Percentiles rank a stretch among this genome's conserved stretches.
phyloP scores from a whole-genome alignment of 2,797 vertebrate genomes.

The Pampus argenteus region DNA sequence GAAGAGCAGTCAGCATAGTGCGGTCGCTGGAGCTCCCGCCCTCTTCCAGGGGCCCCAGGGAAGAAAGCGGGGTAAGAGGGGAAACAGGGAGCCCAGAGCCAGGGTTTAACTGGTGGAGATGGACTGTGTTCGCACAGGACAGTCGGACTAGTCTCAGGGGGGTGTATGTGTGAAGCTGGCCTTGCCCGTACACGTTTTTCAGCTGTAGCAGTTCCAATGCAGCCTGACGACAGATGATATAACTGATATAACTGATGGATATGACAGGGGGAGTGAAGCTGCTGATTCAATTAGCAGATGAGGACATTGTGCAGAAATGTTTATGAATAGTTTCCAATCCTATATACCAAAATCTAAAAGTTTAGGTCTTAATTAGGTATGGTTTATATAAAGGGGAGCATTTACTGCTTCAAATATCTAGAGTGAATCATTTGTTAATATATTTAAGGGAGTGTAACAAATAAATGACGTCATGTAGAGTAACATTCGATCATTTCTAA shows the following conservation, averaged over 20 bases:
- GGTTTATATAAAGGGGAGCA: conserved; percentile 20
- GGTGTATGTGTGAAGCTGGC: conserved; percentile 33
- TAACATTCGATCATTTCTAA: not conserved
- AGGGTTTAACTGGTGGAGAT: conserved; percentile 55
- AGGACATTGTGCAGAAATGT: conserved; percentile 43
- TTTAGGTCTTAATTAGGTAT: conserved; percentile 28
- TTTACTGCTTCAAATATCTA: conserved; percentile 12
- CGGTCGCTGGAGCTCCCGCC: conserved; percentile 81
- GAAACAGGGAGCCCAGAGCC: conserved; percentile 68
- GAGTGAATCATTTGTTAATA: conserved; percentile 24
- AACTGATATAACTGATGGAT: conserved; percentile 64
- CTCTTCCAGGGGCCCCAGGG: conserved; percentile 79
- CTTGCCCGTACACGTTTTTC: not conserved
- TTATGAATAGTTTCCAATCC: conserved; percentile 50
- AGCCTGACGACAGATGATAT: conserved; percentile 49
- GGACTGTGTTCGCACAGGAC: conserved; percentile 45
- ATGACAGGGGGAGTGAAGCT: conserved; percentile 61
- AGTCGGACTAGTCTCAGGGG: conserved; percentile 23
- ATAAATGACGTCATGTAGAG: not conserved
- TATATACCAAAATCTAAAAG: conserved; percentile 27
- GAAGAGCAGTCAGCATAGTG: conserved; percentile 80
- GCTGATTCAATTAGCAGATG: conserved; percentile 66
- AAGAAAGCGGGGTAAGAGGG: conserved; percentile 72
- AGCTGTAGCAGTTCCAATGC: conserved; percentile 27
- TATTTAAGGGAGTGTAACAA: conserved; percentile 30